Percentiles rank a stretch among this genome's conserved stretches.
Evolutionary conservation across 2,888 invertebrate genomes (phyloP).

Genomic region (Scaptomyza caliginosa): DNA sequence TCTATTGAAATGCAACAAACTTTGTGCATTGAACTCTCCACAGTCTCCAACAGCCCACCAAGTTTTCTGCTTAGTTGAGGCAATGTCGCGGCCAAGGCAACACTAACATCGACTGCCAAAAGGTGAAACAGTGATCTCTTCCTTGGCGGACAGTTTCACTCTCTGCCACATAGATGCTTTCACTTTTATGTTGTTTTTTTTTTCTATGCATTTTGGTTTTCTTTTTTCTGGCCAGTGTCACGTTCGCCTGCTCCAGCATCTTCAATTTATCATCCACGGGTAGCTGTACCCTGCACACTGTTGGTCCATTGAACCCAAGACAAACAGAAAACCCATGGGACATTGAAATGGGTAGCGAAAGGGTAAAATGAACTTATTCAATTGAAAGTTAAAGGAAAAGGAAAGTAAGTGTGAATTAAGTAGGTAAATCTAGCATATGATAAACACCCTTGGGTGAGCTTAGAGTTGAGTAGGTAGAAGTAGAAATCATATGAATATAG

Average conservation of each 20-base stretch:
- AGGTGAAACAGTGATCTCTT: conserved; percentile 47
- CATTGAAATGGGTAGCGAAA: not conserved
- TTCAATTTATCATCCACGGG: conserved; percentile 75
- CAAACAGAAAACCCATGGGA: not conserved
- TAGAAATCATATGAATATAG: not conserved
- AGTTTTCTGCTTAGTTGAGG: conserved; percentile 7
- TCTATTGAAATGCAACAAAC: conserved; percentile 57
- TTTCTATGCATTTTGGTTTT: conserved; percentile 5
- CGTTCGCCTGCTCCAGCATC: conserved; percentile 58
- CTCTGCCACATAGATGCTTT: conserved; percentile 65
- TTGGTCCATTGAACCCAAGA: conserved; percentile 61
- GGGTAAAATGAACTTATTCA: not conserved
- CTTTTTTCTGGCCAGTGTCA: conserved; percentile 65
- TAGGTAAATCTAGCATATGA: not conserved
- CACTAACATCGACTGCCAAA: conserved; percentile 21
- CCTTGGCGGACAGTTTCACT: conserved; percentile 58
- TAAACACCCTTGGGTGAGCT: not conserved
- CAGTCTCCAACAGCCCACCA: conserved; percentile 3
- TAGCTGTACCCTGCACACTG: conserved; percentile 24
- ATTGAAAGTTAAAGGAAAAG: not conserved
- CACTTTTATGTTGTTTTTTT: conserved; percentile 60
- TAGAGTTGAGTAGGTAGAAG: not conserved
- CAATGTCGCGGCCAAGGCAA: conserved; percentile 46
- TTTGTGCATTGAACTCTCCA: conserved; percentile 58
- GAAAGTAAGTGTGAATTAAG: not conserved